A percentile compares a stretch with the other conserved stretches of the same genome.
Conservation (phyloP, 2,888 invertebrate genomes). For the Drosophila emarginata region DNA sequence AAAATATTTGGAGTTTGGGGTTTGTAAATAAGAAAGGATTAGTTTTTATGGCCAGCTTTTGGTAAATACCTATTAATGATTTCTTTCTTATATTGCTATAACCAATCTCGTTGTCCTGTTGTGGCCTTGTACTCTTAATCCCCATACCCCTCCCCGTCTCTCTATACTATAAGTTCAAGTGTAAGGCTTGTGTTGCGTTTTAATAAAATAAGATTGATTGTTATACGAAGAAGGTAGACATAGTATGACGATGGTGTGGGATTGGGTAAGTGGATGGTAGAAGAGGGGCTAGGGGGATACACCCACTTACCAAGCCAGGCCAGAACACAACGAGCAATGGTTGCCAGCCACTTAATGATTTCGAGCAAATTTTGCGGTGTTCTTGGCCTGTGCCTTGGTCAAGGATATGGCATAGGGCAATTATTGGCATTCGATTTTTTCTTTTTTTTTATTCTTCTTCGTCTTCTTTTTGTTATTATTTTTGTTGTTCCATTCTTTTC, state of each 20-base stretch:
- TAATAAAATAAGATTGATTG: slow-evolving; percentile 72
- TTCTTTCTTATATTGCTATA: slow-evolving; percentile 17
- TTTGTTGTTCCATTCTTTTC: background rate
- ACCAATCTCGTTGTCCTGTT: slow-evolving; percentile 37
- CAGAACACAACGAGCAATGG: slow-evolving; percentile 32
- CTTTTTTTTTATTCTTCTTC: background rate
- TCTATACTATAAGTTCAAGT: slow-evolving; percentile 29
- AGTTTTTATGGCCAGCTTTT: slow-evolving; percentile 36
- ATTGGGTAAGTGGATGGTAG: background rate
- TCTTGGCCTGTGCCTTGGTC: slow-evolving; percentile 32
- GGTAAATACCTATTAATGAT: slow-evolving; percentile 49
- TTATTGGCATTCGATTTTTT: slow-evolving; percentile 42
- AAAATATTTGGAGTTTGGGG: slow-evolving; percentile 33
- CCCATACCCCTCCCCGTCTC: background rate
- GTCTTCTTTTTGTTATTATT: slow-evolving; percentile 9
- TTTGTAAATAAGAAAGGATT: slow-evolving; percentile 69
- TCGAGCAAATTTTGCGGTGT: slow-evolving; percentile 40
- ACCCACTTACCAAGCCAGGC: background rate
- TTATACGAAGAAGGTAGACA: slow-evolving; percentile 39
- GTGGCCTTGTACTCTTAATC: slow-evolving; percentile 18
- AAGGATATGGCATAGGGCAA: slow-evolving; percentile 42
- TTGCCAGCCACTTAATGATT: slow-evolving; percentile 55
- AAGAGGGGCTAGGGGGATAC: background rate
- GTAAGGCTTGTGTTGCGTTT: slow-evolving; percentile 28
- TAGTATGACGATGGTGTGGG: no score